phyloP scores from a whole-genome alignment of 1,140 invertebrate species.

The Wasmannia auropunctata region DNA sequence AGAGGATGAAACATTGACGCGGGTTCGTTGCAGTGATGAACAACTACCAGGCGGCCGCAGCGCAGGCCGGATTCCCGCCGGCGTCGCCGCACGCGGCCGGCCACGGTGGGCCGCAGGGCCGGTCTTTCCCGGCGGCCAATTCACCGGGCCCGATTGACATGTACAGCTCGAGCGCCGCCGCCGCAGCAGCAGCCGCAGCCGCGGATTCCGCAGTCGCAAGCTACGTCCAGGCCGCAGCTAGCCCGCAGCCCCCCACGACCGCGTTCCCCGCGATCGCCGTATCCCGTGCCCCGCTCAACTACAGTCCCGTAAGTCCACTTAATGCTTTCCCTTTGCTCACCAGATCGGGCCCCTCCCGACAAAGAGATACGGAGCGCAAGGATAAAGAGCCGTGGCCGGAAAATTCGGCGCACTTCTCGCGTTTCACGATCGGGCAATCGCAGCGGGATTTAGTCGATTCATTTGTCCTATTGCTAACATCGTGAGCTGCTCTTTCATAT shows the following conservation, averaged over 20 bases:
- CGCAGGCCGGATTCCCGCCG: slow-evolving; percentile 90
- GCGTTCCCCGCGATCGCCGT: slow-evolving; percentile 96
- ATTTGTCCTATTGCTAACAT: background rate
- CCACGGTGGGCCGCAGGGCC: slow-evolving; percentile 88
- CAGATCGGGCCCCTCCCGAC: slow-evolving; percentile 26
- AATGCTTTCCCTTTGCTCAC: slow-evolving; percentile 11
- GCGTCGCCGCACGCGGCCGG: slow-evolving; percentile 88
- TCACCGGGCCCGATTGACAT: slow-evolving; percentile 95
- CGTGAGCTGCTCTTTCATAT: background rate
- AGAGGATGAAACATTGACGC: slow-evolving; percentile 62
- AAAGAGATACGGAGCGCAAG: slow-evolving; percentile 9
- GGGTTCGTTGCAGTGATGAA: slow-evolving; percentile 93
- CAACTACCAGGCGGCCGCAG: slow-evolving; percentile 95
- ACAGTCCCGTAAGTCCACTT: slow-evolving; percentile 92
- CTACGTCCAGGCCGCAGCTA: slow-evolving; percentile 95
- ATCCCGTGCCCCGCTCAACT: slow-evolving; percentile 94
- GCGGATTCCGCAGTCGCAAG: slow-evolving; percentile 88
- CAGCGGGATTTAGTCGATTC: background rate
- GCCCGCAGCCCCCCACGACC: slow-evolving; percentile 93
- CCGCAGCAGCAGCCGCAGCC: slow-evolving; percentile 87
- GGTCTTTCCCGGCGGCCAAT: slow-evolving; percentile 94
- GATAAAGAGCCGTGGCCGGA: background rate
- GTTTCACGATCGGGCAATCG: background rate
- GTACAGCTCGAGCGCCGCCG: slow-evolving; percentile 92
- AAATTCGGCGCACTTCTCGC: background rate